These are phyloP conservation scores for Lepidochitona cinerea DNA, from an alignment of 2,888 invertebrate species.

Conservation along the genomic window DNA sequence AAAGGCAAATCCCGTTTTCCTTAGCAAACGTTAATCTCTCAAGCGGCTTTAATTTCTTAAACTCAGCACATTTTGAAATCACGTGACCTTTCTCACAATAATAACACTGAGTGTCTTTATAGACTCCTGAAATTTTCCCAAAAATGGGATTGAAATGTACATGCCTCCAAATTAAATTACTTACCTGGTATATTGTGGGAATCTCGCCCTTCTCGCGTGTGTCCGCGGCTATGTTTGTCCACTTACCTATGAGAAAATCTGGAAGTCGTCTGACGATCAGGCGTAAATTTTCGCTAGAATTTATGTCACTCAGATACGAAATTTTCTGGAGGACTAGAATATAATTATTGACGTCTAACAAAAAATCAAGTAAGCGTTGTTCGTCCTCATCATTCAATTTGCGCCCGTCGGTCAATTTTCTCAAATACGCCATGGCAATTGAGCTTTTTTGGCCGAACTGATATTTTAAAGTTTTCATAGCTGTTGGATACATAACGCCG, in stretches of 20 bases:
- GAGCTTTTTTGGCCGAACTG: constrained; percentile 8
- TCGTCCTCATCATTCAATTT: not conserved
- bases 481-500: constrained; percentile 13
- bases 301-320: not conserved
- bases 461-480: constrained; percentile 13
- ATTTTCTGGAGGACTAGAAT: constrained; percentile 2
- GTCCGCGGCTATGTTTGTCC: not conserved
- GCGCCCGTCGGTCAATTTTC: constrained; percentile 7
- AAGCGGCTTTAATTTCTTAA: not conserved
- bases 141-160: constrained; percentile 10
- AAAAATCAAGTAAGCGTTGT: not conserved
- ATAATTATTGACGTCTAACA: constrained; percentile 7
- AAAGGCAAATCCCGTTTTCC: constrained; percentile 9
- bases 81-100: not conserved
- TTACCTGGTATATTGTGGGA: not conserved
- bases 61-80: constrained; percentile 9
- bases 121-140: constrained; percentile 2
- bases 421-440: constrained; percentile 11
- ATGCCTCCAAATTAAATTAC: no score
- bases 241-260: not conserved
- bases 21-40: not conserved
- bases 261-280: not conserved
- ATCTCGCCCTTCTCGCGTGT: not conserved
- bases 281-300: not conserved
- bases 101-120: not conserved